Evolutionary conservation across 2,888 invertebrate genomes (phyloP).

Genomic region (Catocala nupta): DNA sequence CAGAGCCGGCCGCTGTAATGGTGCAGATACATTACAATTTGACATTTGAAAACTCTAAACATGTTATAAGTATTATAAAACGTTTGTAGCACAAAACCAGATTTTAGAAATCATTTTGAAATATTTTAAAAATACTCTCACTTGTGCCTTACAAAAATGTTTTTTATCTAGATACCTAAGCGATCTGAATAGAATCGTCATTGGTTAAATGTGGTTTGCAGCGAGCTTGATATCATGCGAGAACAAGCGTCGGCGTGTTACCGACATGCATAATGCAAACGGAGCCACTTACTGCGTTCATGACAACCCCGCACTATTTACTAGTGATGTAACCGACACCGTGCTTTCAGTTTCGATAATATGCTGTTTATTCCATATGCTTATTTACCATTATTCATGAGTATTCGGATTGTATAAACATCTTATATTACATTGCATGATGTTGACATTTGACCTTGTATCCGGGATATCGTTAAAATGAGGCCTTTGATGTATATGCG

Average conservation of each 20-base stretch:
- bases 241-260: constrained; percentile 51
- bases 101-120: no score
- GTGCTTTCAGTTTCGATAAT: constrained; percentile 1
- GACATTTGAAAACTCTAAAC: not conserved
- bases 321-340: constrained; percentile 22
- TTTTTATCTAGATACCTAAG: not conserved
- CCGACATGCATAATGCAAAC: constrained; percentile 62
- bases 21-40: not conserved
- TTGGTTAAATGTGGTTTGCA: constrained; percentile 21
- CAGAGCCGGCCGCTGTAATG: constrained; percentile 1
- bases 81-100: no score
- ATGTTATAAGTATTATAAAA: not conserved
- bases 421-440: not conserved
- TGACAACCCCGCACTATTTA: constrained; percentile 31
- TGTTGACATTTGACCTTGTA: not conserved
- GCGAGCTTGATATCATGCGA: constrained; percentile 57
- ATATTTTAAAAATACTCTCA: no score
- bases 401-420: no score
- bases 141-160: no score
- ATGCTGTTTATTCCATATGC: not conserved
- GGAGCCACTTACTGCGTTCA: constrained; percentile 39
- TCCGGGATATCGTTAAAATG: not conserved
- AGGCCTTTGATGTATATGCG: no score
- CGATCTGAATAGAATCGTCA: constrained; percentile 11
- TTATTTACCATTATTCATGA: not conserved